A percentile compares a stretch with the other conserved stretches of the same genome.
phyloP scores from a whole-genome alignment of 1,140 invertebrate species.

The Cotesia vestalis region DNA sequence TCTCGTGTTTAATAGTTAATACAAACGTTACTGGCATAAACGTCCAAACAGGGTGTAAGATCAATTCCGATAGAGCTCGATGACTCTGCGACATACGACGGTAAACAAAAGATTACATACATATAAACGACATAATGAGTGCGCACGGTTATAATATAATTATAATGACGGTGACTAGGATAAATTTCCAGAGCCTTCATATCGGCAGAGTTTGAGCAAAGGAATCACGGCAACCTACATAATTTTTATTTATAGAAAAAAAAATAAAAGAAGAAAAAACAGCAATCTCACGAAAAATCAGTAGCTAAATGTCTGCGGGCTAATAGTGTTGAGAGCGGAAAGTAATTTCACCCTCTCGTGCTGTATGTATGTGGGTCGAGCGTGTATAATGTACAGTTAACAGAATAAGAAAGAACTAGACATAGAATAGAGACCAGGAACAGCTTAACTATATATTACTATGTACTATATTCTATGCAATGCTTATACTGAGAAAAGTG shows the following conservation, averaged over 20 bases:
- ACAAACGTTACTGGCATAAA: too few species aligned
- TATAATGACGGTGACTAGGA: conserved; percentile 17
- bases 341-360: conserved; percentile 34
- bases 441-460: too few species aligned
- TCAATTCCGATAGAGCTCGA: too few species aligned
- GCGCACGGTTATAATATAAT: conserved; percentile 7
- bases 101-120: too few species aligned
- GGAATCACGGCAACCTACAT: not conserved
- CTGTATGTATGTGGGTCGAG: conserved; percentile 29
- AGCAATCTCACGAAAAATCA: conserved; percentile 24
- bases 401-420: too few species aligned
- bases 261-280: conserved; percentile 11
- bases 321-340: conserved; percentile 30
- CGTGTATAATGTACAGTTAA: conserved; percentile 11
- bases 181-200: not conserved
- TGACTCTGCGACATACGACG: too few species aligned
- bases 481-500: not conserved
- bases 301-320: conserved; percentile 15
- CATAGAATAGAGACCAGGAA: too few species aligned
- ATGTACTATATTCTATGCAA: conserved; percentile 3
- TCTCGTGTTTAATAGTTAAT: too few species aligned
- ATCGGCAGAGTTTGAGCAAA: not conserved
- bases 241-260: not conserved
- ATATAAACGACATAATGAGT: conserved; percentile 16
- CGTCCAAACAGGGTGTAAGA: too few species aligned